These are phyloP conservation scores for Salvelinus alpinus DNA, from an alignment of 2,113 vertebrate genomes.

Conservation along the genomic window DNA sequence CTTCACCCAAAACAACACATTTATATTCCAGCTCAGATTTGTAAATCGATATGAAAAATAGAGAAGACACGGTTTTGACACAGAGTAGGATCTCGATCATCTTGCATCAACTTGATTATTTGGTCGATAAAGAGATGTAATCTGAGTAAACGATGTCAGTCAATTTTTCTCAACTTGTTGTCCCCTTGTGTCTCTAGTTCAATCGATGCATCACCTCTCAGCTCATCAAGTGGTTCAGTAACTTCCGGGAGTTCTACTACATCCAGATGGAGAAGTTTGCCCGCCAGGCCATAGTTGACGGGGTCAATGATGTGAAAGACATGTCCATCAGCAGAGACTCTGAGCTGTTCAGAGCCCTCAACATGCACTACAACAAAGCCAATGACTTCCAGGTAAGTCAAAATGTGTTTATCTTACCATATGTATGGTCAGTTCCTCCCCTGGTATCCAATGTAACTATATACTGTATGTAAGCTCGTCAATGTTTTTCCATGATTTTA, in stretches of 20 bases:
- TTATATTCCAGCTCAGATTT: too few relatives aligned
- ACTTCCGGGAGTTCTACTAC: slow-evolving; percentile 97
- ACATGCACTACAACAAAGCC: slow-evolving; percentile 94
- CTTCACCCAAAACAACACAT: too few relatives aligned
- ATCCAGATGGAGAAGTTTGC: slow-evolving; percentile 98
- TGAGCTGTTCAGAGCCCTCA: slow-evolving; percentile 89
- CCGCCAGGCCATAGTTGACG: slow-evolving; percentile 88
- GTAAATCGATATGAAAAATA: too few relatives aligned
- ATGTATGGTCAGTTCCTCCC: neutral
- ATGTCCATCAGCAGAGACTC: slow-evolving; percentile 85
- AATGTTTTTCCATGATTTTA: too few relatives aligned
- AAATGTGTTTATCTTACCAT: neutral
- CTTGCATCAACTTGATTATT: too few relatives aligned
- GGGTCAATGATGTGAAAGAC: slow-evolving; percentile 73
- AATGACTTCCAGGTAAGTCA: slow-evolving; percentile 91
- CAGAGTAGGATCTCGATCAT: too few relatives aligned
- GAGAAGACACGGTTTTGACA: too few relatives aligned
- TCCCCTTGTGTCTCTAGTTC: slow-evolving; percentile 77
- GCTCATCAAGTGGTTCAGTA: slow-evolving; percentile 99
- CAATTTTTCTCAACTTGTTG: neutral
- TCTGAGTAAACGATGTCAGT: too few relatives aligned
- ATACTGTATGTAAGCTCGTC: too few relatives aligned
- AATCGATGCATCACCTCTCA: slow-evolving; percentile 96
- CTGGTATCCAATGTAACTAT: neutral
- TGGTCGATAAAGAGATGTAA: too few relatives aligned